Evolutionary conservation across 2,797 vertebrate species (phyloP).

Genomic region (Leucoraja ocellata): DNA sequence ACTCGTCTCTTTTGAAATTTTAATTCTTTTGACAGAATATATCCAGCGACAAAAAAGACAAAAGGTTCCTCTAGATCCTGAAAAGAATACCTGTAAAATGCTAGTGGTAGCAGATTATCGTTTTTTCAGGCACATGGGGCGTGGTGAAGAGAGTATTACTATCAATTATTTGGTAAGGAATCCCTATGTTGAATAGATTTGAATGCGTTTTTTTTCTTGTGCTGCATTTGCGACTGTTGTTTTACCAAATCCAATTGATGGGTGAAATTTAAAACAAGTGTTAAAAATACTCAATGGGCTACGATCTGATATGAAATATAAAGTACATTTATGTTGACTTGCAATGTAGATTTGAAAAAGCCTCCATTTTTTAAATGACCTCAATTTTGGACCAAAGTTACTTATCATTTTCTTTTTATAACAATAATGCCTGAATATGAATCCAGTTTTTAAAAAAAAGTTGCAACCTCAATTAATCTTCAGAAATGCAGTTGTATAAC

Average conservation of each 20-base stretch:
- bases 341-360: background rate
- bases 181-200: background rate
- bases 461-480: background rate
- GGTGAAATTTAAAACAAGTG: too few species aligned
- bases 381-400: background rate
- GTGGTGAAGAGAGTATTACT: slow-evolving; percentile 87
- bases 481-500: background rate
- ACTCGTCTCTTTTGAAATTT: background rate
- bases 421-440: background rate
- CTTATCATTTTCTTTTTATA: background rate
- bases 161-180: slow-evolving; percentile 86
- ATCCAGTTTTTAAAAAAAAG: background rate
- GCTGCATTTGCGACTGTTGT: background rate
- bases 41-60: slow-evolving; percentile 66
- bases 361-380: too few species aligned
- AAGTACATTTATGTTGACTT: background rate
- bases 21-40: slow-evolving; percentile 49
- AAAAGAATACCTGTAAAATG: slow-evolving; percentile 85
- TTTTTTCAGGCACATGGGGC: slow-evolving; percentile 87
- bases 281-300: too few species aligned
- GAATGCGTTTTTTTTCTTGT: background rate
- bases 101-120: slow-evolving; percentile 92
- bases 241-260: background rate
- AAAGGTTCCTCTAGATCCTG: slow-evolving; percentile 55
- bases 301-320: background rate